Evolutionary conservation across 92 coral and sea anemone genomes (phyloP).

Genomic region (Montipora capitata): DNA sequence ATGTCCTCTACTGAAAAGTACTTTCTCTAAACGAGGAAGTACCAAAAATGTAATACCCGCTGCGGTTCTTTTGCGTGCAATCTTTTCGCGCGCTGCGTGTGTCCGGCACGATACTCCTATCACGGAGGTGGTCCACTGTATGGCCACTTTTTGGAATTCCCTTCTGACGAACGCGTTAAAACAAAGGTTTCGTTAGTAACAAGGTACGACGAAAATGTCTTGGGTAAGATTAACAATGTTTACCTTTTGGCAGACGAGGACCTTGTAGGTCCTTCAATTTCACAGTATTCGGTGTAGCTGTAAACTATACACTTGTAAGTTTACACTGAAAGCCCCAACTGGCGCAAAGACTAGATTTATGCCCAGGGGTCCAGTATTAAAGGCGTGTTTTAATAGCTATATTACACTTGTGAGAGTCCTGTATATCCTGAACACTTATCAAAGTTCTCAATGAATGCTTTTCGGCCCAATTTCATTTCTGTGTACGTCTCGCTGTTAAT

Average conservation of each 20-base stretch:
- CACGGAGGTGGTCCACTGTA: background rate
- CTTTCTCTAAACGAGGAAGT: background rate
- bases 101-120: background rate
- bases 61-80: background rate
- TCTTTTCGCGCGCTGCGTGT: background rate
- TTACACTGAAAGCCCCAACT: background rate
- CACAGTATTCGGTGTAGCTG: background rate
- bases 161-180: background rate
- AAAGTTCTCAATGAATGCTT: background rate
- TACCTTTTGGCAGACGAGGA: background rate
- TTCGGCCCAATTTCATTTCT: background rate
- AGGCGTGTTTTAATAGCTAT: background rate
- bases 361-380: constrained; percentile 1
- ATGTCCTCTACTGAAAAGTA: no score
- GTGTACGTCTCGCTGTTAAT: background rate
- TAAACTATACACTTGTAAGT: background rate
- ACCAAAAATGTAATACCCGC: background rate
- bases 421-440: constrained; percentile 1
- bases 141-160: background rate
- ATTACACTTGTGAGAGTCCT: background rate
- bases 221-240: background rate
- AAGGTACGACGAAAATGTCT: background rate
- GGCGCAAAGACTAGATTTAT: background rate
- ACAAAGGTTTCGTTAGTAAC: background rate
- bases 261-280: background rate